Evolutionary conservation across 2,113 vertebrate species (phyloP).

Genomic region (Antechinus stuartii): DNA sequence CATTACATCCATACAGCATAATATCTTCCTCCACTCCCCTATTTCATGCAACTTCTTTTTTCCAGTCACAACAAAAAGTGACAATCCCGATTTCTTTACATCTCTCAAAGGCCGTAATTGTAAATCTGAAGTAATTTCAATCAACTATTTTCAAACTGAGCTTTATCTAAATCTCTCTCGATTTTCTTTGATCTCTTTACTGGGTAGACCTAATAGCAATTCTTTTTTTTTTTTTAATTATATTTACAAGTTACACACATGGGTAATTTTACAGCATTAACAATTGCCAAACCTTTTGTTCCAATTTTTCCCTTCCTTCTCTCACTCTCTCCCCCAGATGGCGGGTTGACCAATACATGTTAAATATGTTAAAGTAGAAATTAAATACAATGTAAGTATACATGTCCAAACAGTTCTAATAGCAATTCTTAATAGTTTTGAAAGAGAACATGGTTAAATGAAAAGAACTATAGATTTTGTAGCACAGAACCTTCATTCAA

Average conservation of each 20-base stretch:
- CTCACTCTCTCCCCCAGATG: too few species aligned
- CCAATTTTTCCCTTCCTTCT: too few species aligned
- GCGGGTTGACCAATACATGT: too few species aligned
- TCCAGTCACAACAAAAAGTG: neutral
- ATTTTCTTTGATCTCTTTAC: neutral
- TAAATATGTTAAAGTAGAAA: too few species aligned
- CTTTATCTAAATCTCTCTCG: neutral
- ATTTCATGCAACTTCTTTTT: neutral
- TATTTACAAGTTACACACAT: too few species aligned
- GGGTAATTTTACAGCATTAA: too few species aligned
- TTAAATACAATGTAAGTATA: too few species aligned
- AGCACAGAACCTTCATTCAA: neutral
- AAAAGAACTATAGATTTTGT: neutral
- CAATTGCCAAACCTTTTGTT: too few species aligned
- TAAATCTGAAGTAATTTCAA: neutral
- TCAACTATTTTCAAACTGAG: neutral
- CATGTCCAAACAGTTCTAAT: too few species aligned
- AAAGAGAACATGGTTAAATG: neutral
- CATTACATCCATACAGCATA: neutral
- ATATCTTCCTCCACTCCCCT: neutral
- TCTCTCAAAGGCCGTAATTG: neutral
- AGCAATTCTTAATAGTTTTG: slow-evolving; percentile 25
- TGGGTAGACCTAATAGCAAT: neutral
- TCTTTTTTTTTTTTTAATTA: too few species aligned
- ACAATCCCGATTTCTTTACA: neutral